Evolutionary conservation across 2,888 invertebrate species (phyloP), one percentile per base, ranked within the genome.

Genomic region (Deilephila porcellus): DNA sequence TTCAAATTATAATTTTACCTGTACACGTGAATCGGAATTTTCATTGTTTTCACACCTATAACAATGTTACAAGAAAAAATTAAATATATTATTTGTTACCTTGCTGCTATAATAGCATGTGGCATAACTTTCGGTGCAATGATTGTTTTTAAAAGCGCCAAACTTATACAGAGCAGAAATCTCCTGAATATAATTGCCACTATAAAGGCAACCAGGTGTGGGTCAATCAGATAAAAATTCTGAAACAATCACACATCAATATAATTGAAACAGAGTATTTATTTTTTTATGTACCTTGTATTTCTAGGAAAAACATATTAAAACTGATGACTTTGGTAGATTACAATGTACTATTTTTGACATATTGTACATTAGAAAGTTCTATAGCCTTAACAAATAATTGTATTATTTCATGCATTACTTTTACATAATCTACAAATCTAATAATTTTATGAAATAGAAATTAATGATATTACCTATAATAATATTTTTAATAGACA

Each of bases 161-260:
- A 88, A 67, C 96, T 90, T 34, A 96, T 79, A 74, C 96, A 95
- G 81, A 97, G 97, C 14, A 98, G 90, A 73, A 99, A 95, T 82
- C 99, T 96, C 74, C 99, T 95, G 32, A 97, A 96, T 82, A 98
- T 95, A 81, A 99, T 95, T 11, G 98, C 96, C 74, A 97, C 94
- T 80, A 99, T 97, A 86, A 99, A 98, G 73, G 97, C 95, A 63
- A 98, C 96, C 74, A 99, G 93, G 88, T 98, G 97, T 0, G 97
- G 96, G 89, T 99, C 99, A 85, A 99, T 99, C 80, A 99, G 93
- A 90, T 99, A 98, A 90, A 98, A 98, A 91, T 99, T 99, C 99
- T 99, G 95, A 77, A 97, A 96, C 60, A 71, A 60, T 45, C 14
- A 60, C 34, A 20, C 32, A 37, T 11, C 7, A 60, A 71, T 37